phyloP scores from a whole-genome alignment of 2,797 vertebrate genomes.

The Pitangus sulphuratus region DNA sequence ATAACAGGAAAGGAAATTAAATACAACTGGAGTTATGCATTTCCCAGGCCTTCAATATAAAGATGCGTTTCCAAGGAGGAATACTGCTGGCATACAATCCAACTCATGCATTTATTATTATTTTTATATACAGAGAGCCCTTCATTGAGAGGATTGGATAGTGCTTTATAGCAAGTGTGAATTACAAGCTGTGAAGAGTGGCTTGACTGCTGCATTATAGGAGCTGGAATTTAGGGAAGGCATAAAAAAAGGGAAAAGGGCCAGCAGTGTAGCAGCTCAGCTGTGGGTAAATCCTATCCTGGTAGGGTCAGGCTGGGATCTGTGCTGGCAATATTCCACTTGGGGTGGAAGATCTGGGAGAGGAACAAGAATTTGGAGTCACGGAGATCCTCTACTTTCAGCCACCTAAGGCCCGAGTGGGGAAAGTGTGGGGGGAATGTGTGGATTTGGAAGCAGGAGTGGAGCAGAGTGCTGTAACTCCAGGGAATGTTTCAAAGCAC shows the following conservation, averaged over 20 bases:
- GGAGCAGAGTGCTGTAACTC: background rate
- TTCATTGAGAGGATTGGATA: background rate
- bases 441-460: background rate
- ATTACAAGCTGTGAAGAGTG: background rate
- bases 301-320: background rate
- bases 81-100: background rate
- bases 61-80: background rate
- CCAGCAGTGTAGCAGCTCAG: background rate
- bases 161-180: background rate
- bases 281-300: background rate
- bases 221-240: background rate
- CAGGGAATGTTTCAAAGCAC: background rate
- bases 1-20: background rate
- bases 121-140: background rate
- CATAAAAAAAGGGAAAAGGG: background rate
- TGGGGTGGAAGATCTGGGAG: background rate
- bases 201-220: background rate
- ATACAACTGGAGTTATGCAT: background rate
- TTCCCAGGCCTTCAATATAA: background rate
- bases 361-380: background rate
- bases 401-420: fast-evolving
- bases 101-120: background rate
- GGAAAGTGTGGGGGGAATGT: fast-evolving
- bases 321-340: background rate
- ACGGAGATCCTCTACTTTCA: background rate